Evolutionary conservation across 2,113 vertebrate genomes (phyloP).

Genomic region (Nettapus auritus): DNA sequence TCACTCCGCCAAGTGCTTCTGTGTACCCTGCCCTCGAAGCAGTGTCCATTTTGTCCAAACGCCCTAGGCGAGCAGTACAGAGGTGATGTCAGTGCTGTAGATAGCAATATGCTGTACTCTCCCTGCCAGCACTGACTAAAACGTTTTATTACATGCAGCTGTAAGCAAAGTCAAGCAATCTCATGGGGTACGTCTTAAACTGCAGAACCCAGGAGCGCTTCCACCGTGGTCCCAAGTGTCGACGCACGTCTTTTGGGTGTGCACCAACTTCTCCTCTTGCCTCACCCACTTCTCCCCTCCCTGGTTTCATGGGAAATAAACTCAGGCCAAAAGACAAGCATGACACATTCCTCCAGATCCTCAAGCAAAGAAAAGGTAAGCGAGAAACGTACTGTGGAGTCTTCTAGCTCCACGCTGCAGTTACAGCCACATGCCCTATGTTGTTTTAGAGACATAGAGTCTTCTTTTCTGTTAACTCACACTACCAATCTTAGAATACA

Average conservation of each 20-base stretch:
- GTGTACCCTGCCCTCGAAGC: neutral
- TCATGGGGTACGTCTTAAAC: neutral
- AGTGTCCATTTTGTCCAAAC: neutral
- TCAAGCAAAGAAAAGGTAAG: neutral
- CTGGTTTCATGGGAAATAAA: neutral
- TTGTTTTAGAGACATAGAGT: neutral
- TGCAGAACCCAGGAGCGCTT: neutral
- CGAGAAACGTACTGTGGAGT: neutral
- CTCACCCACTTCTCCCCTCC: neutral
- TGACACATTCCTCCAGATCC: neutral
- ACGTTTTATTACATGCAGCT: accelerated
- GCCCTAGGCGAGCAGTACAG: accelerated
- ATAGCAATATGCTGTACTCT: neutral
- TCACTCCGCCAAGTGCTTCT: neutral
- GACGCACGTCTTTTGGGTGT: neutral
- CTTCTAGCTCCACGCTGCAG: neutral
- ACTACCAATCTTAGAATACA: neutral
- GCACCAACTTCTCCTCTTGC: neutral
- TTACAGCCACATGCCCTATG: neutral
- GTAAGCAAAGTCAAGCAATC: neutral
- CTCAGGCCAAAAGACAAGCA: neutral
- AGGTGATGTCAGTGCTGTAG: neutral
- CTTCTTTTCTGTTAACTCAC: neutral
- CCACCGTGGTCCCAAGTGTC: neutral
- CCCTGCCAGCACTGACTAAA: neutral